Evolutionary conservation across 2,113 vertebrate species (phyloP).

Genomic region (Tautogolabrus adspersus): DNA sequence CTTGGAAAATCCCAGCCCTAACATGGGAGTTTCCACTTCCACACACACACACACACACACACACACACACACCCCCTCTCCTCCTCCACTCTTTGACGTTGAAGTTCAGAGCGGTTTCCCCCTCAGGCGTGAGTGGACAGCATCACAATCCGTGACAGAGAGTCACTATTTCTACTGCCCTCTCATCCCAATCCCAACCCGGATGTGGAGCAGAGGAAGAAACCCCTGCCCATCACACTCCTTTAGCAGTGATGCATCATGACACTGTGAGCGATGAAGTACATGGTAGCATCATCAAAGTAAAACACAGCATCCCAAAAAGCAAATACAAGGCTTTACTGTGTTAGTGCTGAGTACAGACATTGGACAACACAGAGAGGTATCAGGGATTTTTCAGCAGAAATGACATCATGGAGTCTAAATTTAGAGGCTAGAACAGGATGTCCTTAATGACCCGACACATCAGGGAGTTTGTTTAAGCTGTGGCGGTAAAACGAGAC

Average conservation of each 20-base stretch:
- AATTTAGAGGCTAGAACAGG: constrained; percentile 32
- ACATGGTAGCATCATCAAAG: not conserved
- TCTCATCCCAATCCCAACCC: constrained; percentile 1
- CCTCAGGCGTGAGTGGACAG: constrained; percentile 45
- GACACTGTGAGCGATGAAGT: not conserved
- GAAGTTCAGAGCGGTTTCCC: constrained; percentile 43
- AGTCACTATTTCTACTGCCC: constrained; percentile 38
- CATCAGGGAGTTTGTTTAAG: constrained; percentile 16
- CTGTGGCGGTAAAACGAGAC: not conserved
- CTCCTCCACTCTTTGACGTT: constrained; percentile 48
- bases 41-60: constrained; percentile 2
- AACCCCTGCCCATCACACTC: constrained; percentile 15
- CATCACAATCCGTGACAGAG: constrained; percentile 48
- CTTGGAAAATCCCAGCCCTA: constrained; percentile 33
- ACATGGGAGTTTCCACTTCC: constrained; percentile 70
- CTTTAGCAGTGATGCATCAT: constrained; percentile 12
- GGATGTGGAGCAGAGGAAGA: constrained; percentile 41
- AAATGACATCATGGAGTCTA: constrained; percentile 37
- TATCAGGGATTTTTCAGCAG: not conserved
- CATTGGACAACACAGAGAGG: not conserved
- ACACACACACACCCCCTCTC: constrained; percentile 5
- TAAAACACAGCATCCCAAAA: not conserved
- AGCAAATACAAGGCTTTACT: not conserved
- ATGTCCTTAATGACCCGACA: constrained; percentile 46
- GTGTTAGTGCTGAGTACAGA: not conserved